These are phyloP conservation scores for Paracanthobrama guichenoti DNA, from an alignment of 2,113 vertebrate species.

Conservation along the genomic window DNA sequence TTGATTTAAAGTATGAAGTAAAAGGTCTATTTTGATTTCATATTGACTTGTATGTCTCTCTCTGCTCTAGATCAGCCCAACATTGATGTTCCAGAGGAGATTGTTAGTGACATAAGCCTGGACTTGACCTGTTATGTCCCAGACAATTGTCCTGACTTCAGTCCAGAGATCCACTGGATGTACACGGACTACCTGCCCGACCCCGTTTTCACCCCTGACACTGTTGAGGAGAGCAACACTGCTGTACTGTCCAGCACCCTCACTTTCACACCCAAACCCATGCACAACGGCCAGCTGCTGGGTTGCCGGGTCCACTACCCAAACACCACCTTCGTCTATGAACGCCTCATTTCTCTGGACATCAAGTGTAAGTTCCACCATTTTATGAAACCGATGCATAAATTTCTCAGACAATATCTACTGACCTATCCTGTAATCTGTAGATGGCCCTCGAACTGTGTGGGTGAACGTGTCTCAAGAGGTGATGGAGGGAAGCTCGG, in stretches of 20 bases:
- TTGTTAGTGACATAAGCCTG: constrained; percentile 80
- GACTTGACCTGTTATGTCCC: constrained; percentile 87
- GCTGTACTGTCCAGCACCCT: constrained; percentile 82
- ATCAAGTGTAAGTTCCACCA: constrained; percentile 82
- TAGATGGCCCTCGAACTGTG: constrained; percentile 80
- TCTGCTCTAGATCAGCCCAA: constrained; percentile 79
- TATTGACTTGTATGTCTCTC: not conserved
- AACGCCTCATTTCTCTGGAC: constrained; percentile 82
- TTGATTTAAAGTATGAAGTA: not conserved
- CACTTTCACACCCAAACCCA: constrained; percentile 81
- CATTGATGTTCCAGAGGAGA: constrained; percentile 83
- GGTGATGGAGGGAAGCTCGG: constrained; percentile 83
- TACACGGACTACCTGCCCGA: constrained; percentile 83
- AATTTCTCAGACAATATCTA: not conserved
- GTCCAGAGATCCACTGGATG: constrained; percentile 85
- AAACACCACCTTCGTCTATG: constrained; percentile 83
- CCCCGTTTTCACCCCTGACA: constrained; percentile 75
- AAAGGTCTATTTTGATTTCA: not conserved
- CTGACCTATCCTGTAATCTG: not conserved
- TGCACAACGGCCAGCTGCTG: constrained; percentile 83
- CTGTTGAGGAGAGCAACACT: constrained; percentile 81
- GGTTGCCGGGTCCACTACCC: constrained; percentile 85
- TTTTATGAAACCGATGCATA: not conserved
- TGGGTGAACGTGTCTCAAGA: constrained; percentile 85
- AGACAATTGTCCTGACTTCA: constrained; percentile 87